Percentiles rank a stretch among this genome's conserved stretches.
Conservation (phyloP, 1,140 invertebrate genomes). For the roundworm (Caenorhabditis elegans) region DNA sequence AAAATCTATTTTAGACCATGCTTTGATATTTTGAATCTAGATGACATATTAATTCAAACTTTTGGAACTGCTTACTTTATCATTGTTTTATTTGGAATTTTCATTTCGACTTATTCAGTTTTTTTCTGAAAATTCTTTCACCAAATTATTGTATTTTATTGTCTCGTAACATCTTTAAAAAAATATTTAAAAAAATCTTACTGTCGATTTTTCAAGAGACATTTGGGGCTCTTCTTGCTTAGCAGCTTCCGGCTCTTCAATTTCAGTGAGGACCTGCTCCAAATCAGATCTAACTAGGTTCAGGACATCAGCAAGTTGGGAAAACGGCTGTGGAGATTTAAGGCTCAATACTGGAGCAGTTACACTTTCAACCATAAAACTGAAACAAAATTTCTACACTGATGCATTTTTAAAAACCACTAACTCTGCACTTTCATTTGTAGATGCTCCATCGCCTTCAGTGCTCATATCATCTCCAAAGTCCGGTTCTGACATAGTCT, state of each 20-base stretch:
- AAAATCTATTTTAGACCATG: neutral
- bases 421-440: neutral
- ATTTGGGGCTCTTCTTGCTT: neutral
- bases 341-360: neutral
- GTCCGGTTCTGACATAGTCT: constrained; percentile 6
- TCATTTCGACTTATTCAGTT: neutral
- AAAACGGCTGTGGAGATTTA: neutral
- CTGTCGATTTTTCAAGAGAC: neutral
- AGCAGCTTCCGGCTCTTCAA: constrained; percentile 41
- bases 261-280: constrained; percentile 43
- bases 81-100: neutral
- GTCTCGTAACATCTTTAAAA: too few relatives aligned
- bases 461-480: neutral
- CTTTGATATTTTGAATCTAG: neutral
- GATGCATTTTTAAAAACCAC: neutral
- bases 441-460: neutral
- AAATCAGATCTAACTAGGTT: constrained; percentile 42
- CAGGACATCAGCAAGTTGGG: neutral
- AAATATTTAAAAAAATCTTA: neutral
- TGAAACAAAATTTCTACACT: neutral
- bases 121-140: neutral
- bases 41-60: constrained; percentile 28
- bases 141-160: too few relatives aligned
- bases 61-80: neutral
- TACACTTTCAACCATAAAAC: neutral